Percentiles rank a stretch among this genome's conserved stretches.
Conservation (phyloP, 2,797 vertebrate species). For the Sebastes aleutianus region DNA sequence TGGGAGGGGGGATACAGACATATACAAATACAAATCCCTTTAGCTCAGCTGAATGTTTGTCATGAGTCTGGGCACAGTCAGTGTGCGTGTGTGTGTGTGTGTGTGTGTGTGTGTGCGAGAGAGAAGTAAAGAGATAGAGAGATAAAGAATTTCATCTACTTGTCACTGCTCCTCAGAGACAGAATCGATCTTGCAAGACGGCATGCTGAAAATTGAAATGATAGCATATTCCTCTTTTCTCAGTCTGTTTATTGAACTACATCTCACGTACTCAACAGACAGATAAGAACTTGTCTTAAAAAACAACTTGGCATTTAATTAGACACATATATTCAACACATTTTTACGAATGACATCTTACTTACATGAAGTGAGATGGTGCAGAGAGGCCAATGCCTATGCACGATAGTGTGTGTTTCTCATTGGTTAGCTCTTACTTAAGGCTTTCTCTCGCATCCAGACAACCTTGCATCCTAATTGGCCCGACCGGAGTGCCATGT, state of each 20-base stretch:
- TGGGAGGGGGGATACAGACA: background rate
- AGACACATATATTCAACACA: background rate
- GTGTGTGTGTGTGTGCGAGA: background rate
- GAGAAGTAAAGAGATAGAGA: background rate
- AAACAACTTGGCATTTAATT: background rate
- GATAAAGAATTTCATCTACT: slow-evolving; percentile 44
- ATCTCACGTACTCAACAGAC: background rate
- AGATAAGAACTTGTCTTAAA: background rate
- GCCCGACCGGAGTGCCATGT: background rate
- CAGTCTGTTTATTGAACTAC: background rate
- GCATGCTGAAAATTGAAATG: slow-evolving; percentile 30
- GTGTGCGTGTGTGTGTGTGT: background rate
- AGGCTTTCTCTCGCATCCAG: background rate
- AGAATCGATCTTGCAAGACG: slow-evolving; percentile 32
- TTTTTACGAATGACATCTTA: background rate
- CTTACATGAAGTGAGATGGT: background rate
- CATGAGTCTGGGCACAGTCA: background rate
- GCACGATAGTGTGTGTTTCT: background rate
- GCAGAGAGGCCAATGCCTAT: background rate
- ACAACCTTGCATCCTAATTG: background rate
- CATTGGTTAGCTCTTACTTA: background rate
- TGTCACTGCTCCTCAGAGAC: slow-evolving; percentile 32
- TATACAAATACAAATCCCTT: slow-evolving; percentile 13
- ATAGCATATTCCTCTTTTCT: slow-evolving; percentile 4
- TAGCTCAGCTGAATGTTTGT: slow-evolving; percentile 20